phyloP scores from a whole-genome alignment of 2,888 invertebrate genomes.

The Steinernema scapterisci region DNA sequence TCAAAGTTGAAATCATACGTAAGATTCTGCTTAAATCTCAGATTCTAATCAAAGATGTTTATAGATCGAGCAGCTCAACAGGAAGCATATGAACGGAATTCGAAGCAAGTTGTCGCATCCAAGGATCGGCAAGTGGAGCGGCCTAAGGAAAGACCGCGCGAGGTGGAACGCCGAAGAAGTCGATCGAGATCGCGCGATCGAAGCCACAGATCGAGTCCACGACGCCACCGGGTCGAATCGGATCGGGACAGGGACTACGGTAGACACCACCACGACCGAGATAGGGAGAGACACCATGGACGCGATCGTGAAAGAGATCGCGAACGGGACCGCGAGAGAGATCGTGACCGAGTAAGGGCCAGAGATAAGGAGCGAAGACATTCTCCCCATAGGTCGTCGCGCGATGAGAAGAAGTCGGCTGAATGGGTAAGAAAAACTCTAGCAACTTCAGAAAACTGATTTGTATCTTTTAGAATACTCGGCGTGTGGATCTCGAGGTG shows the following conservation, averaged over 20 bases:
- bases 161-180: neutral
- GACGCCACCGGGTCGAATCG: neutral
- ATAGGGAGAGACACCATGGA: neutral
- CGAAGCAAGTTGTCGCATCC: neutral
- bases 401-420: no score
- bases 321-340: neutral
- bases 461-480: no score
- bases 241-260: neutral
- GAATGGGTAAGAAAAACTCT: no score
- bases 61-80: constrained; percentile 25
- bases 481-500: no score
- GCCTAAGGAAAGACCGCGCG: neutral
- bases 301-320: neutral
- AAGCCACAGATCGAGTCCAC: neutral
- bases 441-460: no score
- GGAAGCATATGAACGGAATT: constrained; percentile 1
- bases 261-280: neutral
- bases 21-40: neutral
- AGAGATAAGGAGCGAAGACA: neutral
- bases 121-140: neutral
- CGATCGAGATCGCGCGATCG: neutral
- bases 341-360: neutral
- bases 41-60: neutral
- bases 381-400: neutral
- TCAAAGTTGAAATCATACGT: constrained; percentile 26